A percentile compares a stretch with the other conserved stretches of the same genome.
These are phyloP conservation scores for Spilosoma lubricipeda DNA, from an alignment of 2,888 invertebrate genomes.

Conservation along the genomic window DNA sequence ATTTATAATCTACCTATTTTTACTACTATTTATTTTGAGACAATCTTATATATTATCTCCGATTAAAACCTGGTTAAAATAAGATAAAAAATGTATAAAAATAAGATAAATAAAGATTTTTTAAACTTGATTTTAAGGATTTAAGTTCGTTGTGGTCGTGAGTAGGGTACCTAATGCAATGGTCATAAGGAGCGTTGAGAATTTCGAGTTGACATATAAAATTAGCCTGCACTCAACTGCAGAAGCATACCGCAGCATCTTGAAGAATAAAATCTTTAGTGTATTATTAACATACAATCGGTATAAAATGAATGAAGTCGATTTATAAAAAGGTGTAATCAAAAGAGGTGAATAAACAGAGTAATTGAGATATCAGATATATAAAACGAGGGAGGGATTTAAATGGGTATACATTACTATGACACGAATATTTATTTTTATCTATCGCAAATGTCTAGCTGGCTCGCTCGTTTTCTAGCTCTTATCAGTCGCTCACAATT, in stretches of 20 bases:
- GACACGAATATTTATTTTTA: not conserved
- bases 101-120: too few relatives aligned
- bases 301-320: constrained; percentile 32
- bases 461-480: not conserved
- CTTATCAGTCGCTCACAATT: not conserved
- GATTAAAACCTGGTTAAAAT: not conserved
- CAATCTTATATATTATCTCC: not conserved
- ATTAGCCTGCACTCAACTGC: constrained; percentile 52
- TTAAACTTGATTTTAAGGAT: not conserved
- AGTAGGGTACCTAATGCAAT: constrained; percentile 10
- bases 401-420: not conserved
- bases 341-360: constrained; percentile 11
- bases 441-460: not conserved
- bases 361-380: constrained; percentile 9
- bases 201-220: constrained; percentile 53
- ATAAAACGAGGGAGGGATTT: not conserved
- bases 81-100: too few relatives aligned
- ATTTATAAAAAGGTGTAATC: constrained; percentile 17
- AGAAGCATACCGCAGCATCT: constrained; percentile 49
- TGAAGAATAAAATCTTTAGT: constrained; percentile 29
- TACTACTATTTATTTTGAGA: not conserved
- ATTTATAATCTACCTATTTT: not conserved
- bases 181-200: constrained; percentile 33
- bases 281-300: constrained; percentile 33
- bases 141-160: not conserved